Evolutionary conservation across 2,113 vertebrate genomes (phyloP).

Genomic region (Centropus bengalensis): DNA sequence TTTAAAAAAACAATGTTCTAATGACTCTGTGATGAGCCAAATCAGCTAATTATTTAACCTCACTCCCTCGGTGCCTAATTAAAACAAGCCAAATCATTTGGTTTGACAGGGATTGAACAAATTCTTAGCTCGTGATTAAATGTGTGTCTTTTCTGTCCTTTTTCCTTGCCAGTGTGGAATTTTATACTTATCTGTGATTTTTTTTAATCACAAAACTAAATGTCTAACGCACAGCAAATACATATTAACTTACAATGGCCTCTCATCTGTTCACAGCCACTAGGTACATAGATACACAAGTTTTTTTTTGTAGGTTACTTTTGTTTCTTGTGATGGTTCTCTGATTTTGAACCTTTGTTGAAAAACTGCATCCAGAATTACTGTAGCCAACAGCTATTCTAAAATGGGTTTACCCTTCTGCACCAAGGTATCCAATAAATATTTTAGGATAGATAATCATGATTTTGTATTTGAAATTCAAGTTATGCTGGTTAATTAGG

Average conservation of each 20-base stretch:
- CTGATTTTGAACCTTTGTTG: background rate
- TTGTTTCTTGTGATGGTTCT: background rate
- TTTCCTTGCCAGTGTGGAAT: background rate
- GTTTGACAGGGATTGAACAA: background rate
- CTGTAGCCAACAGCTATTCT: background rate
- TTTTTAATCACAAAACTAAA: background rate
- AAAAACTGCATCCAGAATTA: background rate
- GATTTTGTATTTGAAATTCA: background rate
- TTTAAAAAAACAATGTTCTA: background rate
- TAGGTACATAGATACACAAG: background rate
- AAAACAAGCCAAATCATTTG: background rate
- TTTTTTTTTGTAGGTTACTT: background rate
- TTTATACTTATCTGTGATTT: background rate
- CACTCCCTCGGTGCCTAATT: background rate
- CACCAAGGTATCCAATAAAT: background rate
- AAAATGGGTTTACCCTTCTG: background rate
- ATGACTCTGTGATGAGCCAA: background rate
- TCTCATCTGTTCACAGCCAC: background rate
- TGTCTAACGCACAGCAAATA: background rate
- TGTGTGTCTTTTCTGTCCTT: background rate
- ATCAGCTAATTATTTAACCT: background rate
- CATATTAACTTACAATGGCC: background rate
- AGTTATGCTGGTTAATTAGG: background rate
- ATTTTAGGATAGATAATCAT: background rate
- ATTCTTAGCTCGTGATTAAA: constrained; percentile 5